phyloP scores from a whole-genome alignment of 2,113 vertebrate species.

The Ammodytes dubius region DNA sequence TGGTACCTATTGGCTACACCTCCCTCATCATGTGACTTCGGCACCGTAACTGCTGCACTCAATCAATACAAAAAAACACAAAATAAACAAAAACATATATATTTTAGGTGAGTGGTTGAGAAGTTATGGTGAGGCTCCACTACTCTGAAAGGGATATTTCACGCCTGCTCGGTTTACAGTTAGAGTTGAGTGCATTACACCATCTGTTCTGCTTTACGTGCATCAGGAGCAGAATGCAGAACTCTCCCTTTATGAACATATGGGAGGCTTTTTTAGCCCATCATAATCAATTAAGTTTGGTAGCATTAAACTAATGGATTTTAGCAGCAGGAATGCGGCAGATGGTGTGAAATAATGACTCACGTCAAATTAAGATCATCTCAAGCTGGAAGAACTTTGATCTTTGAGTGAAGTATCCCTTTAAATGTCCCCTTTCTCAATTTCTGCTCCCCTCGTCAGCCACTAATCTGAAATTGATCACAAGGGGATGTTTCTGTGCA shows the following conservation, averaged over 20 bases:
- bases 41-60: conserved; percentile 59
- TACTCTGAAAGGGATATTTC: conserved; percentile 75
- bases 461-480: conserved; percentile 51
- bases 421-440: conserved; percentile 46
- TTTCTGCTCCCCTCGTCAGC: conserved; percentile 37
- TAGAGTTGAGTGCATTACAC: conserved; percentile 60
- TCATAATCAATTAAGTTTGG: conserved; percentile 60
- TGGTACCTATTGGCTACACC: conserved; percentile 94
- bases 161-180: conserved; percentile 45
- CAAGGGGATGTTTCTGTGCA: conserved; percentile 24
- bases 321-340: conserved; percentile 61
- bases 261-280: conserved; percentile 53
- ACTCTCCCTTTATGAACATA: conserved; percentile 59
- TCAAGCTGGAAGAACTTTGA: conserved; percentile 51
- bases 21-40: conserved; percentile 91
- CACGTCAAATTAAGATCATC: conserved; percentile 59
- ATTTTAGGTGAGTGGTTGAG: conserved; percentile 66
- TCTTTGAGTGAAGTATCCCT: conserved; percentile 68
- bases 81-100: conserved; percentile 50
- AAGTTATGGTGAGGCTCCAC: conserved; percentile 59
- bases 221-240: conserved; percentile 55
- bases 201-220: conserved; percentile 71
- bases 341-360: conserved; percentile 74
- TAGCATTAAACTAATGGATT: conserved; percentile 67
- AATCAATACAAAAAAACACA: conserved; percentile 50